Evolutionary conservation across 2,797 vertebrate genomes (phyloP).

Genomic region (Galaxias olidus): DNA sequence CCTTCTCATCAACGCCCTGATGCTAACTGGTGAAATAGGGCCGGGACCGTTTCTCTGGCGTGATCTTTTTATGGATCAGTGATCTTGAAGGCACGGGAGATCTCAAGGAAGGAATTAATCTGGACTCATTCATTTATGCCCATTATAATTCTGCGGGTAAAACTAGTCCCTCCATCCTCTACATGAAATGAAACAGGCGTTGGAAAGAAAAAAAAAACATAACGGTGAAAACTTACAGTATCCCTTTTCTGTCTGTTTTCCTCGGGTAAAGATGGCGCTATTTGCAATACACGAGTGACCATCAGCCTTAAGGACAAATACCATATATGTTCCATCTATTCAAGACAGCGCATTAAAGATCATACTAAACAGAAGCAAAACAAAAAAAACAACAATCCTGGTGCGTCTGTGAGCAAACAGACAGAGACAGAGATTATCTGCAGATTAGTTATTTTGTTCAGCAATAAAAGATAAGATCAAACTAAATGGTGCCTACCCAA

Average conservation of each 20-base stretch:
- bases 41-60: neutral
- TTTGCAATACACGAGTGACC: neutral
- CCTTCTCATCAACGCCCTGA: slow-evolving; percentile 15
- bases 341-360: neutral
- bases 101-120: too few species aligned
- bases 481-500: neutral
- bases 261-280: too few species aligned
- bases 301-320: slow-evolving; percentile 16
- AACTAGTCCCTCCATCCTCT: too few species aligned
- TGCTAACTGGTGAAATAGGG: neutral
- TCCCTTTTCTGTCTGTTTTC: too few species aligned
- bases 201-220: too few species aligned
- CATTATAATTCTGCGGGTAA: too few species aligned
- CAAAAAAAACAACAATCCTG: too few species aligned
- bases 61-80: too few species aligned
- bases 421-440: slow-evolving; percentile 5
- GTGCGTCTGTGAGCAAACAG: neutral
- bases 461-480: slow-evolving; percentile 14
- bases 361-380: neutral
- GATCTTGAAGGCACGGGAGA: too few species aligned
- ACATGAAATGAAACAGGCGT: too few species aligned
- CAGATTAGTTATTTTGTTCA: slow-evolving; percentile 13
- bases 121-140: too few species aligned
- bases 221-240: too few species aligned
- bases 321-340: slow-evolving; percentile 39